phyloP scores from a whole-genome alignment of 1,140 invertebrate genomes.

The Aleiodes sp. region DNA sequence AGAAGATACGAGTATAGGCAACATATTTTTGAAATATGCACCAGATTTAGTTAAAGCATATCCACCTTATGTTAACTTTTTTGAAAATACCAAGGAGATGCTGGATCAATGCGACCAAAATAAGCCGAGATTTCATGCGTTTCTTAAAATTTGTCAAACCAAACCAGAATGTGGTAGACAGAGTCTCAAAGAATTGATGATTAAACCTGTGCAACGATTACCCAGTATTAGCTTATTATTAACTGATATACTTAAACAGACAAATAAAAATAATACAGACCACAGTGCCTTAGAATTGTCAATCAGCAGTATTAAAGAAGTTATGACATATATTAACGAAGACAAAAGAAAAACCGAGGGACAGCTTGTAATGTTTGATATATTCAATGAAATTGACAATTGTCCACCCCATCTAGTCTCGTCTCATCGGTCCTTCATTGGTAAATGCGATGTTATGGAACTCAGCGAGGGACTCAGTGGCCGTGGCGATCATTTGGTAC shows the following conservation, averaged over 20 bases:
- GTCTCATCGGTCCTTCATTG: slow-evolving; percentile 88
- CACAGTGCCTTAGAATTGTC: slow-evolving; percentile 85
- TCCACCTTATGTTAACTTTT: slow-evolving; percentile 97
- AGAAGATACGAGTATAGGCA: slow-evolving; percentile 86
- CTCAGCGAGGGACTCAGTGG: slow-evolving; percentile 86
- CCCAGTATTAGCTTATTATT: slow-evolving; percentile 94
- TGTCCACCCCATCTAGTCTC: slow-evolving; percentile 93
- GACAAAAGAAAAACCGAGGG: slow-evolving; percentile 95
- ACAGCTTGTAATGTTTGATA: slow-evolving; percentile 95
- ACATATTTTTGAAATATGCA: slow-evolving; percentile 86
- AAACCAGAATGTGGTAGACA: slow-evolving; percentile 95
- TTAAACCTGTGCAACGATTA: slow-evolving; percentile 95
- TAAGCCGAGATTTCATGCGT: slow-evolving; percentile 96
- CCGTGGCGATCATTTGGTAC: slow-evolving; percentile 84
- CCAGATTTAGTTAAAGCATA: slow-evolving; percentile 90
- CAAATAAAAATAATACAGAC: slow-evolving; percentile 86
- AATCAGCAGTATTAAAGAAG: slow-evolving; percentile 87
- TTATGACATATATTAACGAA: slow-evolving; percentile 96
- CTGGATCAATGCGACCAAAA: slow-evolving; percentile 88
- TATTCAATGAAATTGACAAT: slow-evolving; percentile 97
- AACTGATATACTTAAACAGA: slow-evolving; percentile 93
- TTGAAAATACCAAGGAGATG: slow-evolving; percentile 95
- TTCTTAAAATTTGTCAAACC: slow-evolving; percentile 94
- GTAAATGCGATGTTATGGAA: slow-evolving; percentile 89
- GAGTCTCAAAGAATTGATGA: slow-evolving; percentile 92